Conservation (phyloP, 2,113 vertebrate species). For the Vireo altiloquus region DNA sequence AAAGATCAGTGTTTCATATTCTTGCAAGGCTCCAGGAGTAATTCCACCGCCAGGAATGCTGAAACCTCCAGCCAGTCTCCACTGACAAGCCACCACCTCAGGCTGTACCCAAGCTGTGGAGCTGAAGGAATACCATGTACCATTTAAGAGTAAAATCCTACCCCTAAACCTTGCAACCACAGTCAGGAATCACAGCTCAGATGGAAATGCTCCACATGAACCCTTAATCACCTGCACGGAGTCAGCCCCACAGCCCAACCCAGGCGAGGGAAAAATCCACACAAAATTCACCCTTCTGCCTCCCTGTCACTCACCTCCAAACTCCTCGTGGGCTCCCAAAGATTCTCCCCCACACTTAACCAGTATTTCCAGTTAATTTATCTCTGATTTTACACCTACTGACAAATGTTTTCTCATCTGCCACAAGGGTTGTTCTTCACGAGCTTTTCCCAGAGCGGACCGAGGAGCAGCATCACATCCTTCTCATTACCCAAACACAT, state of each 20-base stretch:
- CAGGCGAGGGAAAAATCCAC: not conserved
- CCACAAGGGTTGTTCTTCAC: not conserved
- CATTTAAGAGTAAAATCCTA: not conserved
- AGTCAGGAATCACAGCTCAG: not conserved
- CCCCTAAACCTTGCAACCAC: not conserved
- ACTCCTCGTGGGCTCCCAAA: not conserved
- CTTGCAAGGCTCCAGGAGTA: not conserved
- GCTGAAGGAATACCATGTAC: not conserved
- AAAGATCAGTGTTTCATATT: not conserved
- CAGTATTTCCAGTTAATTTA: not conserved
- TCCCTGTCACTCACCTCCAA: not conserved
- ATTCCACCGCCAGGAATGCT: not conserved
- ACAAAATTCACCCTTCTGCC: not conserved
- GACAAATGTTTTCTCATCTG: not conserved
- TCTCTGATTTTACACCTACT: not conserved
- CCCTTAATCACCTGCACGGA: rapidly evolving
- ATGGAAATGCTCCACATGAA: rapidly evolving
- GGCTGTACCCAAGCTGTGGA: not conserved
- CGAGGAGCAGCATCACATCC: not conserved
- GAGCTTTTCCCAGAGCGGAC: not conserved
- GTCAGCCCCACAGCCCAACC: not conserved
- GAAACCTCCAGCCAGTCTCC: not conserved
- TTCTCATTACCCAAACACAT: not conserved
- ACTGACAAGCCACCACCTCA: not conserved
- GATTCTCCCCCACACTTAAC: not conserved